These are phyloP conservation scores for Noctua pronuba DNA, from an alignment of 2,888 invertebrate genomes.

Conservation along the genomic window DNA sequence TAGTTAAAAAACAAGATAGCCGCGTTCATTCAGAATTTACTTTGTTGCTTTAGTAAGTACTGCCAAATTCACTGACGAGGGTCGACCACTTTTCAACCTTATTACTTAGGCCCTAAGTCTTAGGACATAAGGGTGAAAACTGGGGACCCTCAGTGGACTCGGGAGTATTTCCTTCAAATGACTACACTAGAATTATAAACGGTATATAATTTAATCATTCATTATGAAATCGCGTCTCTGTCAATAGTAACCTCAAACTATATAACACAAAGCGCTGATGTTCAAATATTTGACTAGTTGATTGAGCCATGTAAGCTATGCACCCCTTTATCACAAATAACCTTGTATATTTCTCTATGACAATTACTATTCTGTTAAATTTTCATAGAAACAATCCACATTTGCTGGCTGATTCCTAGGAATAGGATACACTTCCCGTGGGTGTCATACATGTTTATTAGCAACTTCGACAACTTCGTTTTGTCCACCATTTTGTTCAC, in stretches of 20 bases:
- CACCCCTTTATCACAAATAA: conserved; percentile 33
- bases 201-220: conserved; percentile 2
- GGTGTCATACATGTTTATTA: background rate
- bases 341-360: background rate
- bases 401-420: background rate
- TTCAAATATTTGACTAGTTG: conserved; percentile 45
- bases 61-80: no score
- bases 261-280: conserved; percentile 18
- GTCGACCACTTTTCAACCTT: no score
- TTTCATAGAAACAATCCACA: background rate
- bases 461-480: background rate
- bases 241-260: conserved; percentile 17
- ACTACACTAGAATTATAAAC: background rate
- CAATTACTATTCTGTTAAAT: background rate
- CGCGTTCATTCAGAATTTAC: background rate
- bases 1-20: background rate
- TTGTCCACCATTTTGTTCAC: background rate
- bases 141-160: no score
- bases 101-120: no score
- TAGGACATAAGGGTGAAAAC: no score
- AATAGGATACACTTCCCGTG: background rate
- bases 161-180: background rate
- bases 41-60: background rate
- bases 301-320: conserved; percentile 44
- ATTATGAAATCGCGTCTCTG: conserved; percentile 10